phyloP scores from a whole-genome alignment of 2,888 invertebrate genomes.

The Mamestra brassicae region DNA sequence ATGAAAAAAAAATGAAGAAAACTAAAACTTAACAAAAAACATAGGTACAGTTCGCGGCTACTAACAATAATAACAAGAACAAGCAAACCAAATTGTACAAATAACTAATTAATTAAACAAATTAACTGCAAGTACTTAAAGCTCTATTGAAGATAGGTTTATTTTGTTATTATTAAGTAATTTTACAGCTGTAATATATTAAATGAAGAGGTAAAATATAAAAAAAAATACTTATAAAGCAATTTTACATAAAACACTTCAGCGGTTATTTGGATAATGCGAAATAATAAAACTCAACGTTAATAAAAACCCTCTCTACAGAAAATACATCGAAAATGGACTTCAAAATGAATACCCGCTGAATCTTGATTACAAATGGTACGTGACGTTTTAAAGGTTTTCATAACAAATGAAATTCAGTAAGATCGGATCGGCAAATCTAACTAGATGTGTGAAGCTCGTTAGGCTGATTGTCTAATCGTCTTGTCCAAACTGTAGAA shows the following conservation, averaged over 20 bases:
- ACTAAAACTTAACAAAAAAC: too few relatives aligned
- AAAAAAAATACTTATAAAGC: too few relatives aligned
- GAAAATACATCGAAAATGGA: not conserved
- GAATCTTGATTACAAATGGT: conserved; percentile 3
- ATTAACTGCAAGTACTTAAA: not conserved
- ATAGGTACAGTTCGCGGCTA: too few relatives aligned
- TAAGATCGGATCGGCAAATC: conserved; percentile 30
- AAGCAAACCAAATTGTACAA: too few relatives aligned
- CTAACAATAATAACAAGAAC: too few relatives aligned
- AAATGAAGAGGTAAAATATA: not conserved
- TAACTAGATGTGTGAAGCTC: conserved; percentile 47
- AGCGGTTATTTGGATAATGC: not conserved
- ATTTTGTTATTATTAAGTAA: not conserved
- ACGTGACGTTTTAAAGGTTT: conserved; percentile 28
- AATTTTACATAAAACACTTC: not conserved
- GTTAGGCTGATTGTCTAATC: conserved; percentile 62
- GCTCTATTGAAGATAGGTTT: not conserved
- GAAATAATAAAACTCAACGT: not conserved
- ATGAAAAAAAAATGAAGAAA: too few relatives aligned
- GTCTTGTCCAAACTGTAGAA: conserved; percentile 35
- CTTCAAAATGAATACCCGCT: conserved; percentile 1
- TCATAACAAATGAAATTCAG: conserved; percentile 36
- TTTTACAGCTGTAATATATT: not conserved
- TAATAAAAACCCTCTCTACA: not conserved
- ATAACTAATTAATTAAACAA: not conserved